phyloP scores from a whole-genome alignment of 2,113 vertebrate species.

The Empidonax alnorum region DNA sequence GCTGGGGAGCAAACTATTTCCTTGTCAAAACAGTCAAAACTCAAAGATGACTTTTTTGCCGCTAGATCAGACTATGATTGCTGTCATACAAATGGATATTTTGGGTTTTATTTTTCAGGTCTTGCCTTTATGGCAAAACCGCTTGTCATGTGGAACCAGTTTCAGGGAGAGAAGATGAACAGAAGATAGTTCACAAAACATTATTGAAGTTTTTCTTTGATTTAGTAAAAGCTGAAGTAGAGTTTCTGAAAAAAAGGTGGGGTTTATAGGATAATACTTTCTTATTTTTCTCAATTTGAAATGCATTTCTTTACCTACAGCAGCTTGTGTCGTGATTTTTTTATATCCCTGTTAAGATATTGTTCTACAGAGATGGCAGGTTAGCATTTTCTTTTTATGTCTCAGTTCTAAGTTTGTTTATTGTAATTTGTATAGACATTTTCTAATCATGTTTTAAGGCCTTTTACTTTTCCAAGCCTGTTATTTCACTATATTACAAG shows the following conservation, averaged over 20 bases:
- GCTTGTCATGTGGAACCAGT: constrained; percentile 84
- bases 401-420: not conserved
- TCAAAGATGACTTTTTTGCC: not conserved
- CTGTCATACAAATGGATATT: not conserved
- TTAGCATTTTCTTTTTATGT: not conserved
- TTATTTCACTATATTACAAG: not conserved
- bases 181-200: constrained; percentile 77
- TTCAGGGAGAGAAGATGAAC: constrained; percentile 72
- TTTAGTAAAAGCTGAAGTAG: constrained; percentile 87
- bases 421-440: not conserved
- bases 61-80: not conserved
- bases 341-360: not conserved
- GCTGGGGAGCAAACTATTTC: not conserved
- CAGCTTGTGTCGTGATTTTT: not conserved
- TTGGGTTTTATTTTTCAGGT: constrained; percentile 68
- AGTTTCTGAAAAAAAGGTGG: constrained; percentile 81
- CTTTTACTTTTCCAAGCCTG: not conserved
- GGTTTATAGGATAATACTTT: not conserved
- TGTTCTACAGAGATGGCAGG: not conserved
- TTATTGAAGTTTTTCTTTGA: constrained; percentile 85
- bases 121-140: constrained; percentile 72
- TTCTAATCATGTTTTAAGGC: not conserved
- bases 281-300: not conserved
- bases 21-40: not conserved
- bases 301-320: not conserved